Base-by-base conservation (phyloP, 2,113 vertebrate species). In the Acanthisitta chloris region DNA sequence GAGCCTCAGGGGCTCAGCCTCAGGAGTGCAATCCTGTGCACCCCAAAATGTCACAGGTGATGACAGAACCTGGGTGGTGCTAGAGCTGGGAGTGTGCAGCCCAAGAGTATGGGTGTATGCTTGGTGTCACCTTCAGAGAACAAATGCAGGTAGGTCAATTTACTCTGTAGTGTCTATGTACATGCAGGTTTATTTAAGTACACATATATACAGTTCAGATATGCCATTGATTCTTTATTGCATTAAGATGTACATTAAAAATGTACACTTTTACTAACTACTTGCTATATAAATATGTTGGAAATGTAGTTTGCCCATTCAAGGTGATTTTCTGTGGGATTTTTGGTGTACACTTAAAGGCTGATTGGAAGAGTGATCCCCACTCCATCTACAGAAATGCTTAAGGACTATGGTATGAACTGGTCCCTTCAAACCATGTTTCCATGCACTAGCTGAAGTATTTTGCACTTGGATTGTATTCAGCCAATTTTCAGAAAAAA, bases 141-240 rank as follows among this genome's bases (percentile, higher is more conserved):
- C 96, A 98, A 97, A 97, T 86, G 87, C 94, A 85, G 92, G 91
- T 96, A 94, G 96, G 94, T 96, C 83, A 83, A 71, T 74, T 96
- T 97, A 92, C 54, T 96, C 95, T 96, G 90, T 94, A 90, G 80
- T 84, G 88, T 94, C 94, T 97, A 46, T 92, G 84, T 96, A 96
- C 85, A 17, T 96, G 88, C 96, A 97, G 96, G 72, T 94, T 97
- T 95, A 88, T 95, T 96, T 96, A 92, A 88, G 91, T 92, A 96
- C 81, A 92, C 70, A 92, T 96, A 94, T 91, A 88, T 92, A 92
- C 88, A 97, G 88, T 83, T 94, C 94, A 96, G 25, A 94, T 96
- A 91, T 31, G 94, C 92, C 89, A 81, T 92, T 93, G 97, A 92
- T 96, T 84, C 93, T 97, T 96, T 96, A 83, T 87, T 84, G 86